Evolutionary conservation across 2,113 vertebrate species (phyloP), one percentile per base, ranked within the genome.

Genomic region (Camarhynchus parvulus): DNA sequence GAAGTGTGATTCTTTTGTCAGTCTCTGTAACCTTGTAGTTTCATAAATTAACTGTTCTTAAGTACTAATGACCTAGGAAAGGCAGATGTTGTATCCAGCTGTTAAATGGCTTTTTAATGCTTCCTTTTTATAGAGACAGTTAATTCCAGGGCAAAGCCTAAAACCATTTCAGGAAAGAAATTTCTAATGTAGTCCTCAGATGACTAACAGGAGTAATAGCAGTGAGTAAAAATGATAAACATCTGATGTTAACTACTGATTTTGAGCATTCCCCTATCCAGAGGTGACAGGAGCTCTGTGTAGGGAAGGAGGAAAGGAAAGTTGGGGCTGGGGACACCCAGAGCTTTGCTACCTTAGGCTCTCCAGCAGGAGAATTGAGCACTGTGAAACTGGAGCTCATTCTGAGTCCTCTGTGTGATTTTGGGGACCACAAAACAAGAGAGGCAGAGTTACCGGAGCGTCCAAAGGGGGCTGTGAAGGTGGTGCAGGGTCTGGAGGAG

Each of bases 71-170:
- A 91, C 95, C 89, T 94, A 53, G 75, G 86, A 95, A 89, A 87
- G 69, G 79, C 96, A 97, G 95, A 90, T 97, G 96, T 79, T 95
- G 79, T 77, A 94, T 96, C 92, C 95, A 97, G 90, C 93, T 97
- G 96, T 93, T 95, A 88, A 87, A 91, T 94, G 58, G 28, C 67
- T 83, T 96, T 94, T 93, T 95, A 96, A 95, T 94, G 86, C 64
- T 87, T 90, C 49, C 30, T 70, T 89, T 93, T 92, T 74, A 73
- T 44, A 52, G 83, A 77, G 53, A 18, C 24, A 62, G 70, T 91
- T 93, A 96, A 92, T 96, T 94, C 50, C 82, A 69, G 37, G 13
- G 19, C 83, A 75, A 91, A 91, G 78, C 84, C 68, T 86, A 41
- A 93, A 95, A 92, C 20, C 23, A 41, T 89, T 92, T 42, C 15